phyloP scores from a whole-genome alignment of 2,888 invertebrate species.

The Cistogaster globosa region DNA sequence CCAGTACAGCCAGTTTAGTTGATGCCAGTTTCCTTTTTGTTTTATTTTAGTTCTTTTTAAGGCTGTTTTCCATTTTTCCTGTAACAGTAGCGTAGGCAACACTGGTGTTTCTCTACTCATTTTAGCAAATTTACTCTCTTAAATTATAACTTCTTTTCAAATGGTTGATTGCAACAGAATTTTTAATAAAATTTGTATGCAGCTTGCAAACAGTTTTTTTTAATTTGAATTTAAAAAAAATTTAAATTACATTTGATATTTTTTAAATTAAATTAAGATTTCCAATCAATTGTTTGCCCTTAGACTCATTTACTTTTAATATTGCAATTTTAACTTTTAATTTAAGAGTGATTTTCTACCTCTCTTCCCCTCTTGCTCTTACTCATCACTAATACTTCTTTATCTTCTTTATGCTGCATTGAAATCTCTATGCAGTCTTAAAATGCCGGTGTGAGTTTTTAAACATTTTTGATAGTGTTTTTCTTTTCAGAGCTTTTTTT shows the following conservation, averaged over 20 bases:
- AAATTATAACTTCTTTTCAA: not conserved
- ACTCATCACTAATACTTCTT: not conserved
- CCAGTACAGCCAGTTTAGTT: no score
- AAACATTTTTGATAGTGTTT: not conserved
- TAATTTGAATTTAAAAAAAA: no score
- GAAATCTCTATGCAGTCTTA: slow-evolving; percentile 1
- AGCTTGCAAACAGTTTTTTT: not conserved
- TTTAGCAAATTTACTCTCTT: not conserved
- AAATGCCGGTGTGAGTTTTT: slow-evolving; percentile 37
- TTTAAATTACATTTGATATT: no score
- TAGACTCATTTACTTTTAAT: no score
- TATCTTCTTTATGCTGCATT: not conserved
- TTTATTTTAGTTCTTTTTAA: no score
- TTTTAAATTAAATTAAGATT: no score
- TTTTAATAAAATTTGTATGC: not conserved
- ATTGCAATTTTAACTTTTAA: no score
- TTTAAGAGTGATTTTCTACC: no score
- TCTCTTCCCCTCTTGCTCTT: no score
- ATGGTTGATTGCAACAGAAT: not conserved
- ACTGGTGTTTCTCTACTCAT: not conserved
- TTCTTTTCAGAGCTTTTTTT: slow-evolving; percentile 34
- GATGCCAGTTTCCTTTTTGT: no score
- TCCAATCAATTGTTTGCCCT: no score
- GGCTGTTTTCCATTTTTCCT: no score
- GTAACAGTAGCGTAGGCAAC: not conserved